phyloP scores from a whole-genome alignment of 2,797 vertebrate species.

The Gobionotothen gibberifrons region DNA sequence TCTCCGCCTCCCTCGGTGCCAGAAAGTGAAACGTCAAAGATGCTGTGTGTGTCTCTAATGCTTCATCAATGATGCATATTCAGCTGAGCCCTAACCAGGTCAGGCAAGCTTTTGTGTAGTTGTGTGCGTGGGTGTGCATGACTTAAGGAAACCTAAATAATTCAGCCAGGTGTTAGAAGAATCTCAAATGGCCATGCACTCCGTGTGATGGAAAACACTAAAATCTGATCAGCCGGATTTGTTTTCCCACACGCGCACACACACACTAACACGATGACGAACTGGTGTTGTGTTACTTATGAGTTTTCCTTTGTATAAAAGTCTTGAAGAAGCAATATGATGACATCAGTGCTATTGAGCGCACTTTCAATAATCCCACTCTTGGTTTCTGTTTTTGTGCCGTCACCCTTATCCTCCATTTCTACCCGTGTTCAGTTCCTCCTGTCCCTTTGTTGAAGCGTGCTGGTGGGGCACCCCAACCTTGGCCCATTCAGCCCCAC shows the following conservation, averaged over 20 bases:
- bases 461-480: conserved; percentile 73
- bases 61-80: conserved; percentile 77
- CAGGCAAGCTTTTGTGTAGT: conserved; percentile 66
- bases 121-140: conserved; percentile 48
- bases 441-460: conserved; percentile 73
- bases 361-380: conserved; percentile 31
- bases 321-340: conserved; percentile 30
- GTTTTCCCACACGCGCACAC: conserved; percentile 71
- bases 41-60: conserved; percentile 55
- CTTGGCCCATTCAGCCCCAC: conserved; percentile 72
- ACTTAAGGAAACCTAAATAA: conserved; percentile 82
- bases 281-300: conserved; percentile 69
- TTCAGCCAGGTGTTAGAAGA: conserved; percentile 76
- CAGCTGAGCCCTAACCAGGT: conserved; percentile 66
- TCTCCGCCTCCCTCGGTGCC: conserved; percentile 38
- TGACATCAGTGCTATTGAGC: conserved; percentile 16
- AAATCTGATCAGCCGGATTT: conserved; percentile 87
- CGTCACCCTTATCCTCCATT: background rate
- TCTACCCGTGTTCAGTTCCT: conserved; percentile 73
- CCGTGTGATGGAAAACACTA: conserved; percentile 83
- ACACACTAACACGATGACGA: conserved; percentile 32
- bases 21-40: conserved; percentile 81
- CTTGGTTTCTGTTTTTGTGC: conserved; percentile 25
- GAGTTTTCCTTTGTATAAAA: conserved; percentile 52
- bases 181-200: conserved; percentile 85